phyloP scores from a whole-genome alignment of 2,113 vertebrate genomes.

The Grammomys dolichurus region DNA sequence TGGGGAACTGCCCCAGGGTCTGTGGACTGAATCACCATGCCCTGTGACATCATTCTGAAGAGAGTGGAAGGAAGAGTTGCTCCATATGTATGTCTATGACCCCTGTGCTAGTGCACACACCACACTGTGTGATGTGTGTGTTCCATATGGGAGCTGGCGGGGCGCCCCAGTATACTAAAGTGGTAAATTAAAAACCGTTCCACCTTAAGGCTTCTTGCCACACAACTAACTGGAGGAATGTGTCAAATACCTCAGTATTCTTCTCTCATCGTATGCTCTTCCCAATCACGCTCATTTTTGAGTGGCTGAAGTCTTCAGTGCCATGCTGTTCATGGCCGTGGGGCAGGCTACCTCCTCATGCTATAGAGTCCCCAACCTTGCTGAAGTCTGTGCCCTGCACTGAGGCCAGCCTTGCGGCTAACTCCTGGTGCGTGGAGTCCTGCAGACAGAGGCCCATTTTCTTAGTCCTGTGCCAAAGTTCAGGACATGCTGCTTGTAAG shows the following conservation, averaged over 20 bases:
- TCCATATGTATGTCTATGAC: accelerated
- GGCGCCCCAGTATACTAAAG: accelerated
- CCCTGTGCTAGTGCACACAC: accelerated
- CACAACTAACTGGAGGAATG: background rate
- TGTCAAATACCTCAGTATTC: background rate
- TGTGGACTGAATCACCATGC: background rate
- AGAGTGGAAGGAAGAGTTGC: background rate
- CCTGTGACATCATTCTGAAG: background rate
- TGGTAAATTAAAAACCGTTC: too few relatives aligned
- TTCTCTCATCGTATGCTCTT: background rate
- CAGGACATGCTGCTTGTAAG: background rate
- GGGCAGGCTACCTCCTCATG: background rate
- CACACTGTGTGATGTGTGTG: too few relatives aligned
- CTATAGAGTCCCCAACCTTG: too few relatives aligned
- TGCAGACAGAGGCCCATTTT: background rate
- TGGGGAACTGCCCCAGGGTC: accelerated
- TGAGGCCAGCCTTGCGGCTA: too few relatives aligned
- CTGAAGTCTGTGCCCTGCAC: background rate
- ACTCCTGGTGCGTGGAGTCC: background rate
- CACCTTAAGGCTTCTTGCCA: background rate
- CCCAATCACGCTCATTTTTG: background rate
- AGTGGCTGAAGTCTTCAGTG: background rate
- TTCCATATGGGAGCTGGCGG: background rate
- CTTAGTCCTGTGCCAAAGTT: background rate
- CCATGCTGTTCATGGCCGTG: background rate